A percentile compares a stretch with the other conserved stretches of the same genome.
Evolutionary conservation across 2,888 invertebrate genomes (phyloP).

Genomic region (Chesias legatella): DNA sequence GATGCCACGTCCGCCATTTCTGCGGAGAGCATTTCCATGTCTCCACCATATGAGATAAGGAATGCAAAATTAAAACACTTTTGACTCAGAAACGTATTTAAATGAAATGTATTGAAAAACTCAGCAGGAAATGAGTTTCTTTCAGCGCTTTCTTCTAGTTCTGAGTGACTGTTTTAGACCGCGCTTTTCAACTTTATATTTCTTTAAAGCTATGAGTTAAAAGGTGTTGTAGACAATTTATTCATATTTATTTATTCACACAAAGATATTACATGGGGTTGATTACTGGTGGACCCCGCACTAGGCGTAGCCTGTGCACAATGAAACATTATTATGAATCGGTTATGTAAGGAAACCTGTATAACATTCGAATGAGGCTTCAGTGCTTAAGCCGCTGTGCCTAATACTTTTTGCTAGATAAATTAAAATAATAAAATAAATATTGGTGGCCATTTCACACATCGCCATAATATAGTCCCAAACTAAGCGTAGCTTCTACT

Average conservation of each 20-base stretch:
- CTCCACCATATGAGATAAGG: conserved; percentile 52
- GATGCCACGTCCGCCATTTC: conserved; percentile 8
- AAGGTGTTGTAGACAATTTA: conserved; percentile 3
- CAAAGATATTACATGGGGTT: no score
- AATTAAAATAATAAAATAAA: no score
- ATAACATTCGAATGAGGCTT: background rate
- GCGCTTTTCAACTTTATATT: conserved; percentile 46
- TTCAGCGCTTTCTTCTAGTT: conserved; percentile 62
- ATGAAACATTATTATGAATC: background rate
- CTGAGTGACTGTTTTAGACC: conserved; percentile 64
- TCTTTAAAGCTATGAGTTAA: conserved; percentile 26
- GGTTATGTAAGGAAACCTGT: background rate
- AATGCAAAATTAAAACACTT: conserved; percentile 70
- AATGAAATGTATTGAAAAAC: conserved; percentile 78
- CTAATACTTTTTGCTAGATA: no score
- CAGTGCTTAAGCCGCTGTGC: no score
- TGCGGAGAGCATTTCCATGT: conserved; percentile 54
- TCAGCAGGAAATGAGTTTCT: conserved; percentile 74
- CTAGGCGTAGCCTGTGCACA: no score
- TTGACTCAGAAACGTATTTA: conserved; percentile 67
- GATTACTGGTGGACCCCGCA: no score
- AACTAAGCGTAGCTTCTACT: no score
- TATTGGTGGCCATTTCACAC: no score
- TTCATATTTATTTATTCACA: no score
- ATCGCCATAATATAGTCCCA: no score